A percentile compares a stretch with the other conserved stretches of the same genome.
Conservation (phyloP, 2,888 invertebrate genomes). For the Polydrusus cervinus region DNA sequence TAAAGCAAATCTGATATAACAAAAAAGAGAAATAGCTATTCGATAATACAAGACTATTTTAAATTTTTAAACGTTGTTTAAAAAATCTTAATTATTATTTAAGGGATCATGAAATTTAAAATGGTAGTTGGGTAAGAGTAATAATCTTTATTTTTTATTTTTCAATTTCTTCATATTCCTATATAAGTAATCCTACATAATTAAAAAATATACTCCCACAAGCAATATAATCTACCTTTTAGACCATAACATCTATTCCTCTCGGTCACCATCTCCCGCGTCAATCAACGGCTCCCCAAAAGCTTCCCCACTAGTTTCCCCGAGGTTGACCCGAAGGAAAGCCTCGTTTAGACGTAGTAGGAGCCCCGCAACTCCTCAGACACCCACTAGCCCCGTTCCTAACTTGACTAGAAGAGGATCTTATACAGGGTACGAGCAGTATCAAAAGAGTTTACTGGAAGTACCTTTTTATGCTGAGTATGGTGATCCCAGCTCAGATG, state of each 20-base stretch:
- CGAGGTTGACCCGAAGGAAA: slow-evolving; percentile 60
- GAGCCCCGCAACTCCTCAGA: slow-evolving; percentile 55
- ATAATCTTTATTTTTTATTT: no score
- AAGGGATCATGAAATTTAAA: no score
- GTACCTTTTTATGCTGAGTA: slow-evolving; percentile 84
- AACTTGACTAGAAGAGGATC: slow-evolving; percentile 61
- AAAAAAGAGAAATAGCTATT: no score
- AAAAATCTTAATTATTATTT: no score
- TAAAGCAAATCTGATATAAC: no score
- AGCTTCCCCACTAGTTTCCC: slow-evolving; percentile 36
- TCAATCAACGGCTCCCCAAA: slow-evolving; percentile 61
- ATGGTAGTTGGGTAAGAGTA: no score
- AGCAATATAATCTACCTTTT: slow-evolving; percentile 45
- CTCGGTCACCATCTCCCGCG: slow-evolving; percentile 62
- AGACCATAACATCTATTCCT: slow-evolving; percentile 58
- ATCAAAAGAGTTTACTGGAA: slow-evolving; percentile 83
- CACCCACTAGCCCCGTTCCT: slow-evolving; percentile 60
- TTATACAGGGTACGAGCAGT: slow-evolving; percentile 81
- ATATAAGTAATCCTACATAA: no score
- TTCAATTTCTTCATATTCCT: no score
- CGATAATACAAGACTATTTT: no score
- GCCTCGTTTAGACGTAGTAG: slow-evolving; percentile 60
- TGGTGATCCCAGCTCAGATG: slow-evolving; percentile 93
- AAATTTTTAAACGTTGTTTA: no score
- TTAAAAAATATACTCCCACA: not conserved